These are phyloP conservation scores for Calephelis nemesis DNA, from an alignment of 1,140 invertebrate species.

Conservation along the genomic window DNA sequence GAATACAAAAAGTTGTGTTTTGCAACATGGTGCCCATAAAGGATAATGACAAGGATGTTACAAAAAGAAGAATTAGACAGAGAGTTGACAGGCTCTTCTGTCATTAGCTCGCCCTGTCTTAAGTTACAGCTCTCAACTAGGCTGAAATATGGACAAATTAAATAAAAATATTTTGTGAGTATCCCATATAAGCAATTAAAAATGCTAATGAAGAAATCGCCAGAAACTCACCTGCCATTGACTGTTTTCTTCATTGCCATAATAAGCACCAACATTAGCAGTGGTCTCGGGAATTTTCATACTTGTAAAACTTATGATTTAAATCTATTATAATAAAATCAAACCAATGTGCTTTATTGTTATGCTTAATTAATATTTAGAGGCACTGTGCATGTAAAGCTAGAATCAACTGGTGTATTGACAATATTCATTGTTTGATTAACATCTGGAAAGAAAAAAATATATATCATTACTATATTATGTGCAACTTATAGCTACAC, in stretches of 20 bases:
- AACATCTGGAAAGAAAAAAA: conserved; percentile 28
- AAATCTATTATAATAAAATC: conserved; percentile 23
- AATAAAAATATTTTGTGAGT: no score
- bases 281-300: conserved; percentile 73
- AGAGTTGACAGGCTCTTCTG: no score
- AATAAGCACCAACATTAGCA: conserved; percentile 63
- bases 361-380: conserved; percentile 28
- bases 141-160: no score
- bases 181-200: no score
- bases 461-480: not conserved
- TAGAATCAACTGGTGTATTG: conserved; percentile 18
- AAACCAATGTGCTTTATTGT: not conserved
- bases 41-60: no score
- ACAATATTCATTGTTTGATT: conserved; percentile 7
- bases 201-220: no score
- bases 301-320: conserved; percentile 42
- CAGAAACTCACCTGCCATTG: conserved; percentile 61
- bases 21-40: no score
- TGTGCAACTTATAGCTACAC: no score
- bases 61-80: no score
- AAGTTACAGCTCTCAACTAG: no score
- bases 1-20: no score
- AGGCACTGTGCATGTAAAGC: conserved; percentile 51
- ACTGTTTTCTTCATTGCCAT: conserved; percentile 65
- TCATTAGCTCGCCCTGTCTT: no score